Evolutionary conservation across 1,140 invertebrate species (phyloP).

Genomic region (Caerostris darwini): DNA sequence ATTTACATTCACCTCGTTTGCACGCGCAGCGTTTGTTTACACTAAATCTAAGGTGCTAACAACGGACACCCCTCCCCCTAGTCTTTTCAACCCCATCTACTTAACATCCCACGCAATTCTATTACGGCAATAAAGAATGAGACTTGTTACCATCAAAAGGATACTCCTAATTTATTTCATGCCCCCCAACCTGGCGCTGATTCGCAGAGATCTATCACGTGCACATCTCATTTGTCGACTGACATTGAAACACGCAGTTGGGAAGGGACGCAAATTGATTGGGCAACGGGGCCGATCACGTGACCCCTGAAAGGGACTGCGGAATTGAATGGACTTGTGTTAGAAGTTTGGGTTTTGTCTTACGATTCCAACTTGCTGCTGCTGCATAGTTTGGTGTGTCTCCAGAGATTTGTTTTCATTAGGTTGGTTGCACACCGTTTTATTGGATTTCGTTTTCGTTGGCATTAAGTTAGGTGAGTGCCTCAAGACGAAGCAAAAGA

Average conservation of each 20-base stretch:
- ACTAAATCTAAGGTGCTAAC: background rate
- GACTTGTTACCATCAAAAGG: constrained; percentile 32
- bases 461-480: no score
- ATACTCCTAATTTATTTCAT: constrained; percentile 31
- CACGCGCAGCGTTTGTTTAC: background rate
- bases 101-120: background rate
- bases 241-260: constrained; percentile 33
- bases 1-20: background rate
- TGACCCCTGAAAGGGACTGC: background rate
- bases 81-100: no score
- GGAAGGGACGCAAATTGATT: constrained; percentile 11
- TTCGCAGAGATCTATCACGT: constrained; percentile 16
- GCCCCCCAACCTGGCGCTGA: background rate
- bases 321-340: background rate
- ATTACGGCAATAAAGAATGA: constrained; percentile 29
- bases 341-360: background rate
- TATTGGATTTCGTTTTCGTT: background rate
- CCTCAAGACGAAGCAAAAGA: no score
- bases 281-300: background rate
- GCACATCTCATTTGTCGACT: constrained; percentile 26
- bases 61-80: background rate
- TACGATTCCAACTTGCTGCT: background rate
- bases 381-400: background rate
- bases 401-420: constrained; percentile 36
- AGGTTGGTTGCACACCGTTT: background rate